Evolutionary conservation across 2,888 invertebrate species (phyloP), one percentile per base, ranked within the genome.

Genomic region (Ormyrus rosae): DNA sequence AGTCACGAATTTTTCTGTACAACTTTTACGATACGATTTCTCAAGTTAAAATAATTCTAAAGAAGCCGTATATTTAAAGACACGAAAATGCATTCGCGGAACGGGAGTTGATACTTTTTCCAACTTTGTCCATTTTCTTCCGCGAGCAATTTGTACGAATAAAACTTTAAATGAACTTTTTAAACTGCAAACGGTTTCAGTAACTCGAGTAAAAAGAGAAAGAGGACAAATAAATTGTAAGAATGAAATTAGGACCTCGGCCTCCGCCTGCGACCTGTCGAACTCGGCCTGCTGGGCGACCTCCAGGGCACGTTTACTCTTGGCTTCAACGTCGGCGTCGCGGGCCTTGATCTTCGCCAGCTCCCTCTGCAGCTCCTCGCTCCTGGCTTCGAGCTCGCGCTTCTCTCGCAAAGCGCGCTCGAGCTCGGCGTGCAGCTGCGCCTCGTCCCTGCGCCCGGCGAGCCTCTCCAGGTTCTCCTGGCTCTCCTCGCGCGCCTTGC

Each of bases 241-340:
- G 19, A 19, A 19, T 19, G 1, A 19, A 19, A 34, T 92, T 5
- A 95, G 93, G 11, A 96, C 93, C 91, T 97, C 96, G 63, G 94
- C 88, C 86, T 96, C 96, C 51, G 95, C 92, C 84, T 95, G 95
- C 70, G 93, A 94, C 86, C 95, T 94, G 87, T 96, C 96, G 85
- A 95, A 95, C 80, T 96, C 93, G 0, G 96, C 93, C 85, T 96
- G 94, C 79, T 96, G 94, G 19, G 94, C 94, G n/a, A 93, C 92
- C 83, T 96, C 96, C 4, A 94, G 92, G 61, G 93, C 93, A 75
- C 94, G 91, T 86, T 95, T 95, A 69, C 93, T 94, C 86, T 95
- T 94, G 73, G 93, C 92, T n/a, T 91, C 91, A 0, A 93, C 92
- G 60, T 94, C 94, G 13, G 92, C 90, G 86, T 95, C 95, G 68